These are phyloP conservation scores for Pterobdella sp. DNA, from an alignment of 2,888 invertebrate genomes.

Conservation along the genomic window DNA sequence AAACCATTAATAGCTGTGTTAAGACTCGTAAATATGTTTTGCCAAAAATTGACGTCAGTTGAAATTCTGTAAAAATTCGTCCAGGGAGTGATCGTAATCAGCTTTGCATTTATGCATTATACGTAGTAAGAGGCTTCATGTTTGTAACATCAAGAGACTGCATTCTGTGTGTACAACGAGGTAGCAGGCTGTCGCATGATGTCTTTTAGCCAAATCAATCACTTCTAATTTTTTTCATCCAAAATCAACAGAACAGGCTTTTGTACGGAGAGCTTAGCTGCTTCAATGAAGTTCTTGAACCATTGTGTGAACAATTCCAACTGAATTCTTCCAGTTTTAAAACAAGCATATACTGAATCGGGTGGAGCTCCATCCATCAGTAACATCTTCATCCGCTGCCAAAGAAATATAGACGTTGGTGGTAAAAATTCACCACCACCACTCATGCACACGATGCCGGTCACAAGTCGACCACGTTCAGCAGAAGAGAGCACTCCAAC, in stretches of 20 bases:
- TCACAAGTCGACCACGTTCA: conserved; percentile 6
- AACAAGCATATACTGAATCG: background rate
- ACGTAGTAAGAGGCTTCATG: background rate
- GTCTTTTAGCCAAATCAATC: conserved; percentile 5
- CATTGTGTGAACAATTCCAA: conserved; percentile 5
- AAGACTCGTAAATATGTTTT: conserved; percentile 5
- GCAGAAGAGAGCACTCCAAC: background rate
- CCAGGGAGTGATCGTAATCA: conserved; percentile 1
- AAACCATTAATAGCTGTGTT: too few relatives aligned
- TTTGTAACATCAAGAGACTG: background rate
- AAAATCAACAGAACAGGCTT: conserved; percentile 6
- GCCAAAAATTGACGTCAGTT: conserved; percentile 5
- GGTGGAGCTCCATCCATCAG: background rate
- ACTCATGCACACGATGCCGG: background rate
- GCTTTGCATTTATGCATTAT: background rate
- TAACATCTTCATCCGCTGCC: background rate
- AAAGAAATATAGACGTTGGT: conserved; percentile 16
- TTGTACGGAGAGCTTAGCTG: background rate
- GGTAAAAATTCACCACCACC: background rate
- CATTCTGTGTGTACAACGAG: conserved; percentile 3
- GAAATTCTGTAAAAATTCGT: background rate
- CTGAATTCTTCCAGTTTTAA: conserved; percentile 13
- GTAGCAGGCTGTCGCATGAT: conserved; percentile 5
- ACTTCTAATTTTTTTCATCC: conserved; percentile 5
- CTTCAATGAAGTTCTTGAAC: background rate